Conservation (phyloP, 64 coral and sea anemone species). For the Porites lutea region DNA sequence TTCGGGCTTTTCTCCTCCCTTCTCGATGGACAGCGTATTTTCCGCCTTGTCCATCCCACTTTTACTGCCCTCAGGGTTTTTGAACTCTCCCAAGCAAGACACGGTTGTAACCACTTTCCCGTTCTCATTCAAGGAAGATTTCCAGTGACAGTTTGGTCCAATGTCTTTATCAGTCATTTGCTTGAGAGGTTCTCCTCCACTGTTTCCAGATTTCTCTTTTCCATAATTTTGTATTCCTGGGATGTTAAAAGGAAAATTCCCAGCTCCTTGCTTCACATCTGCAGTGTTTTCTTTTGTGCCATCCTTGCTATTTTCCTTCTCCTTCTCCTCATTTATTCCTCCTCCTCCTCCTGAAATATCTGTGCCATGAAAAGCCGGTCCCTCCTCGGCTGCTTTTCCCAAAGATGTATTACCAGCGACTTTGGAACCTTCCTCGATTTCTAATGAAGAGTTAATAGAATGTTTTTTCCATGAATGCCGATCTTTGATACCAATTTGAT, state of each 20-base stretch:
- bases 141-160: conserved; percentile 48
- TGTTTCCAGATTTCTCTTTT: not conserved
- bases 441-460: not conserved
- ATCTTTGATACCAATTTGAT: too few species aligned
- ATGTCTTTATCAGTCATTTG: conserved; percentile 16
- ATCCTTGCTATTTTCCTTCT: not conserved
- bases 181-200: not conserved
- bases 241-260: conserved; percentile 17
- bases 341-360: not conserved
- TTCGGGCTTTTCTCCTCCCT: not conserved
- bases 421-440: not conserved
- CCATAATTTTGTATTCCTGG: conserved; percentile 21
- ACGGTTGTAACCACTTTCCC: conserved; percentile 6
- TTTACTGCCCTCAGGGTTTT: not conserved
- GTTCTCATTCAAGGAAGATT: not conserved
- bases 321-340: too few species aligned
- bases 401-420: not conserved
- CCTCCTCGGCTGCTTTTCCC: not conserved
- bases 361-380: not conserved
- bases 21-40: not conserved
- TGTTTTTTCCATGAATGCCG: too few species aligned
- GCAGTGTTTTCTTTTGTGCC: not conserved
- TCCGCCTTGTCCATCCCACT: not conserved
- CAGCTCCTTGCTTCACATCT: not conserved
- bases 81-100: conserved; percentile 22